Conservation (phyloP, 1,140 invertebrate genomes). For the Cherax destructor region DNA sequence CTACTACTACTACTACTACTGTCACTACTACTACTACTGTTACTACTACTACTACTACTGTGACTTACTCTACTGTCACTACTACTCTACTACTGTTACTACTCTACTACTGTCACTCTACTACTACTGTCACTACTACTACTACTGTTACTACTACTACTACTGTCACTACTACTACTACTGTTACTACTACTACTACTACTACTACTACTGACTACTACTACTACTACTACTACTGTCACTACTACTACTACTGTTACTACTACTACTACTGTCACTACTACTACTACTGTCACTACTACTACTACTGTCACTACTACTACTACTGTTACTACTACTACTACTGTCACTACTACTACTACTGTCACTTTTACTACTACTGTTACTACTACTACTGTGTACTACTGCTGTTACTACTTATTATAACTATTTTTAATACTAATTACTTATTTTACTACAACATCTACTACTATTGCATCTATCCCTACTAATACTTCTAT, state of each 20-base stretch:
- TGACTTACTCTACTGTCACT: background rate
- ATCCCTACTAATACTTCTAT: too few relatives aligned
- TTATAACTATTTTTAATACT: background rate
- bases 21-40: background rate
- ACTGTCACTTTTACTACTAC: background rate
- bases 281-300: background rate
- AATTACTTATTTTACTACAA: too few relatives aligned
- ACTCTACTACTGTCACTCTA: background rate
- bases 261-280: background rate
- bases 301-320: slow-evolving; percentile 9
- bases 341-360: background rate
- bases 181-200: background rate
- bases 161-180: background rate
- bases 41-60: background rate
- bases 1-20: slow-evolving; percentile 9
- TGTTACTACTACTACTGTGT: slow-evolving; percentile 1
- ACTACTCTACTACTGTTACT: slow-evolving; percentile 12
- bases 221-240: background rate
- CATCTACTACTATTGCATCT: too few relatives aligned
- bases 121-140: background rate
- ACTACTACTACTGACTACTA: too few relatives aligned
- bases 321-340: background rate
- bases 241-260: slow-evolving; percentile 15
- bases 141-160: background rate
- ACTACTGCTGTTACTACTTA: slow-evolving; percentile 2